A percentile compares a stretch with the other conserved stretches of the same genome.
phyloP scores from a whole-genome alignment of 2,888 invertebrate genomes.

The Lissonota sp. region DNA sequence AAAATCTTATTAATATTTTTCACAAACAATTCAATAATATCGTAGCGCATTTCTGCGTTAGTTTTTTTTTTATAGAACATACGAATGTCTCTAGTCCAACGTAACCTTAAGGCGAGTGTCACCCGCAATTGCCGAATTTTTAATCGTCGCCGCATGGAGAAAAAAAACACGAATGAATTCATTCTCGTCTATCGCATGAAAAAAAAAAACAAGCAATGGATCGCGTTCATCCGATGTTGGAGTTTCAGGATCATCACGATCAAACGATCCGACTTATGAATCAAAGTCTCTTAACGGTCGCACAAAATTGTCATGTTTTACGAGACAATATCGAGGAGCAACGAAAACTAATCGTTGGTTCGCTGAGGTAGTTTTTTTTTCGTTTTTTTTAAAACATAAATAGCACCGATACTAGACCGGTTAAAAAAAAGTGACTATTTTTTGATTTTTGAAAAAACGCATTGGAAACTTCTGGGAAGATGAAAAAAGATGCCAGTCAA shows the following conservation, averaged over 20 bases:
- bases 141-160: not conserved
- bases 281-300: constrained; percentile 49
- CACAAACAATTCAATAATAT: not conserved
- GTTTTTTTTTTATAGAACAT: constrained; percentile 10
- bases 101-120: constrained; percentile 19
- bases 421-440: not conserved
- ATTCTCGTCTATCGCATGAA: not conserved
- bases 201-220: constrained; percentile 29
- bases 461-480: no score
- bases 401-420: no score
- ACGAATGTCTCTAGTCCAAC: constrained; percentile 14
- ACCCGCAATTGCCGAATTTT: not conserved
- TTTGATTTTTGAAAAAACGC: no score
- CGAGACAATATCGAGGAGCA: constrained; percentile 43
- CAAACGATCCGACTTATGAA: constrained; percentile 40
- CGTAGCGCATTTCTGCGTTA: constrained; percentile 5
- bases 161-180: constrained; percentile 18
- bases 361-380: constrained; percentile 53
- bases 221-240: constrained; percentile 37
- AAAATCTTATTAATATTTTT: not conserved
- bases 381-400: no score
- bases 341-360: constrained; percentile 41
- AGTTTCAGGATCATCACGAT: constrained; percentile 46
- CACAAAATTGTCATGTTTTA: constrained; percentile 44
- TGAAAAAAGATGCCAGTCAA: no score